Conservation (phyloP, 1,140 invertebrate species). For the Lasaia peninsularis region DNA sequence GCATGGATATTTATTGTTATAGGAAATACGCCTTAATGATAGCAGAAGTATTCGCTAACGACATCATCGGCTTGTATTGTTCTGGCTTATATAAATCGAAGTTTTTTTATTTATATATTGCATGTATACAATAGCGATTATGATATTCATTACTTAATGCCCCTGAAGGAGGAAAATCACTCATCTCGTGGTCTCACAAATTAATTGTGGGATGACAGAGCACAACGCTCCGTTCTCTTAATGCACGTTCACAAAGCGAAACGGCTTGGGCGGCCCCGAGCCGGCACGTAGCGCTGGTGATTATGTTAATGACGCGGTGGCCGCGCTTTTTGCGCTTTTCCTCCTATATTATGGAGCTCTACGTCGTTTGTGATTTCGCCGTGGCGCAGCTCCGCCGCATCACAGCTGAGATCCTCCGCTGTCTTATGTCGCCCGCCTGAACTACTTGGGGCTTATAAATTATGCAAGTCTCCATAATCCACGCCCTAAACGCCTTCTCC, state of each 20-base stretch:
- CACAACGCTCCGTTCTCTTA: constrained; percentile 68
- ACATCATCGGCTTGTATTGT: too few relatives aligned
- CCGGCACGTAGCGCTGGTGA: constrained; percentile 66
- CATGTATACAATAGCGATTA: constrained; percentile 12
- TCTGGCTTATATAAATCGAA: neutral
- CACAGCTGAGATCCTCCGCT: constrained; percentile 30
- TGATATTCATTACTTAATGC: constrained; percentile 25
- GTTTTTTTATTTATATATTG: constrained; percentile 1
- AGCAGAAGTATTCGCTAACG: too few relatives aligned
- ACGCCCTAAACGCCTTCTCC: constrained; percentile 70
- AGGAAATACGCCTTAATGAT: too few relatives aligned
- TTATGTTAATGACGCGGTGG: constrained; percentile 74
- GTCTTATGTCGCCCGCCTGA: constrained; percentile 46
- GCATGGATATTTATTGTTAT: too few relatives aligned
- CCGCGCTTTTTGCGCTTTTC: constrained; percentile 68
- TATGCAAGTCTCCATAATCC: constrained; percentile 73
- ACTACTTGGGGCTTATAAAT: constrained; percentile 66
- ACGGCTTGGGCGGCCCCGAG: constrained; percentile 61
- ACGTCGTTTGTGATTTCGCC: constrained; percentile 56
- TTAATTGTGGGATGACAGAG: constrained; percentile 73
- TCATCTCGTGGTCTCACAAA: constrained; percentile 52
- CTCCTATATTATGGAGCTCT: constrained; percentile 58
- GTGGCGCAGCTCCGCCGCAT: constrained; percentile 29
- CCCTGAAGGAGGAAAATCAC: constrained; percentile 28
- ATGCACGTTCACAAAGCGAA: constrained; percentile 72